Percentiles rank a stretch among this genome's conserved stretches.
phyloP scores from a whole-genome alignment of 2,888 invertebrate genomes.

The Macaria liturata region DNA sequence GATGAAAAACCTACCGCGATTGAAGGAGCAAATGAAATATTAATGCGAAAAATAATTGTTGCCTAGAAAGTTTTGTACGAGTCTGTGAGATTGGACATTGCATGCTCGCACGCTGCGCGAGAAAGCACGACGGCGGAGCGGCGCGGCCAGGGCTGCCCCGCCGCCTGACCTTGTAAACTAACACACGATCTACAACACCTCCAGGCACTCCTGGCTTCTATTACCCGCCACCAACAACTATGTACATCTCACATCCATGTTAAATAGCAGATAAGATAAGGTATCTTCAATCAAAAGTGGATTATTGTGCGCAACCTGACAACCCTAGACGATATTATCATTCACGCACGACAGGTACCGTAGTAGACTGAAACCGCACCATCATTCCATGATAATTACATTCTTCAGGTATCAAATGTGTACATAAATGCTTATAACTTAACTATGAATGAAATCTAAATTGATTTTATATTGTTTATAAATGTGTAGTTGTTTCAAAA shows the following conservation, averaged over 20 bases:
- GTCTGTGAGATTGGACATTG: slow-evolving; percentile 75
- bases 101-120: slow-evolving; percentile 80
- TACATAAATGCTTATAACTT: too few relatives aligned
- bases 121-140: slow-evolving; percentile 73
- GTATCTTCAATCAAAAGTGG: not conserved
- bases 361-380: slow-evolving; percentile 13
- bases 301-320: slow-evolving; percentile 16
- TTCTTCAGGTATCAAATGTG: not conserved
- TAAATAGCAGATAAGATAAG: not conserved
- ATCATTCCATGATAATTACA: slow-evolving; percentile 17
- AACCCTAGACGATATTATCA: slow-evolving; percentile 17
- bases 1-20: slow-evolving; percentile 50
- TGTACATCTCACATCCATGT: not conserved
- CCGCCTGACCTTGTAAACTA: slow-evolving; percentile 30
- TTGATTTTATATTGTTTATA: not conserved
- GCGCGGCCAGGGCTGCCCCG: slow-evolving; percentile 37
- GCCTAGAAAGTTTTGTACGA: slow-evolving; percentile 80
- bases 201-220: not conserved
- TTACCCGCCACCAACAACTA: not conserved
- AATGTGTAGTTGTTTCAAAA: not conserved
- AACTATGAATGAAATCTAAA: too few relatives aligned
- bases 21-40: slow-evolving; percentile 75
- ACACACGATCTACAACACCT: not conserved
- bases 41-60: slow-evolving; percentile 81
- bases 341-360: slow-evolving; percentile 18